Conservation (phyloP, 2,113 vertebrate genomes). For the Embiotoca jacksoni region DNA sequence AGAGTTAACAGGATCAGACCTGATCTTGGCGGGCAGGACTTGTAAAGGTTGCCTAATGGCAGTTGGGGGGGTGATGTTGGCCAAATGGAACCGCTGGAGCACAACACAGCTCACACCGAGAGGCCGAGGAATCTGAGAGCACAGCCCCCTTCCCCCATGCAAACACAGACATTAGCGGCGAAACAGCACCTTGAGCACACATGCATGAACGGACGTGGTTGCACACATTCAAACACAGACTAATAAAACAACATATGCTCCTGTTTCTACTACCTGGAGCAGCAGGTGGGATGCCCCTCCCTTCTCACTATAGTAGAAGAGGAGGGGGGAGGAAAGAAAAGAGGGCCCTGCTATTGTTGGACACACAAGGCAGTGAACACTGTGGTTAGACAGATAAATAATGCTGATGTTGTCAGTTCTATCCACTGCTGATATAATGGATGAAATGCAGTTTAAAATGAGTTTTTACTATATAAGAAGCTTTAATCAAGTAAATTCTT, state of each 20-base stretch:
- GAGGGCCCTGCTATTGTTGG: conserved; percentile 27
- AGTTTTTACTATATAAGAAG: not conserved
- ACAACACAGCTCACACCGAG: conserved; percentile 74
- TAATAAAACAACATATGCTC: conserved; percentile 77
- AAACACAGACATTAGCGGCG: conserved; percentile 57
- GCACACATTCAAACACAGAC: conserved; percentile 54
- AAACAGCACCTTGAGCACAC: conserved; percentile 57
- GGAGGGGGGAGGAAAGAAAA: conserved; percentile 22
- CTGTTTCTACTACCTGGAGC: conserved; percentile 76
- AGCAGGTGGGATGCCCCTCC: conserved; percentile 79
- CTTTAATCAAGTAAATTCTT: not conserved
- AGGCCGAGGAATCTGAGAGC: conserved; percentile 75
- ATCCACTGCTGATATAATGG: not conserved
- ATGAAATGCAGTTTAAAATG: too few species aligned
- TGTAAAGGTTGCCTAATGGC: conserved; percentile 53
- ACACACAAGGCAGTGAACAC: conserved; percentile 18
- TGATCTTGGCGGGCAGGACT: conserved; percentile 54
- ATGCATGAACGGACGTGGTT: conserved; percentile 54
- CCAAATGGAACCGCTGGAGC: conserved; percentile 78
- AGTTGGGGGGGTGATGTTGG: conserved; percentile 50
- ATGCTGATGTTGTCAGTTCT: not conserved
- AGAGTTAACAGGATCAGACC: conserved; percentile 54
- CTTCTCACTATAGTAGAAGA: conserved; percentile 2
- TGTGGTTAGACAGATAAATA: not conserved
- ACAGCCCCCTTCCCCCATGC: conserved; percentile 33